Percentiles rank a stretch among this genome's conserved stretches.
Evolutionary conservation across 2,113 vertebrate genomes (phyloP).

Genomic region (Acanthisitta chloris): DNA sequence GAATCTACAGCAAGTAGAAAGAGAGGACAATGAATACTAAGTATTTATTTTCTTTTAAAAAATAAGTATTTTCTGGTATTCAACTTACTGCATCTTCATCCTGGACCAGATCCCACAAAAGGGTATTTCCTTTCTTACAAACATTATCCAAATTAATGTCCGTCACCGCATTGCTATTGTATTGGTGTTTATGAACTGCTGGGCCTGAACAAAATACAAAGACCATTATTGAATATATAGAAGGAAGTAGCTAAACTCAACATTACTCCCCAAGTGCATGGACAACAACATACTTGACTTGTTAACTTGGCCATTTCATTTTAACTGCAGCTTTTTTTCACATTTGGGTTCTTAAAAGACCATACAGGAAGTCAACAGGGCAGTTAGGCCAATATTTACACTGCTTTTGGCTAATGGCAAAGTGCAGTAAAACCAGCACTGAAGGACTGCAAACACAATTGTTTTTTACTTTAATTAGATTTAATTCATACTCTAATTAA

Average conservation of each 20-base stretch:
- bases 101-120: slow-evolving; percentile 98
- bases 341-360: neutral
- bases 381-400: neutral
- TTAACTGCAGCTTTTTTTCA: neutral
- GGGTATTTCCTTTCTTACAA: slow-evolving; percentile 97
- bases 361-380: neutral
- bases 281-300: neutral
- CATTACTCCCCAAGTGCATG: neutral
- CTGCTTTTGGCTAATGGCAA: neutral
- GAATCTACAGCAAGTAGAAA: slow-evolving; percentile 81
- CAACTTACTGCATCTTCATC: slow-evolving; percentile 94
- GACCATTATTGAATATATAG: slow-evolving; percentile 4
- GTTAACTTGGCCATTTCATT: neutral
- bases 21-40: slow-evolving; percentile 38
- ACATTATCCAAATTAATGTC: slow-evolving; percentile 99
- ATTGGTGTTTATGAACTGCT: slow-evolving; percentile 96
- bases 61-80: slow-evolving; percentile 4
- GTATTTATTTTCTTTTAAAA: neutral
- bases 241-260: neutral
- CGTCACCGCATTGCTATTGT: slow-evolving; percentile 89
- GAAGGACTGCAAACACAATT: neutral
- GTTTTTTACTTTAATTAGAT: neutral
- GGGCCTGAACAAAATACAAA: slow-evolving; percentile 81
- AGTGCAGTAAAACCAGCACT: neutral
- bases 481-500: neutral